These are phyloP conservation scores for Phyllostomus discolor DNA, from an alignment of 2,113 vertebrate species.

Conservation along the genomic window DNA sequence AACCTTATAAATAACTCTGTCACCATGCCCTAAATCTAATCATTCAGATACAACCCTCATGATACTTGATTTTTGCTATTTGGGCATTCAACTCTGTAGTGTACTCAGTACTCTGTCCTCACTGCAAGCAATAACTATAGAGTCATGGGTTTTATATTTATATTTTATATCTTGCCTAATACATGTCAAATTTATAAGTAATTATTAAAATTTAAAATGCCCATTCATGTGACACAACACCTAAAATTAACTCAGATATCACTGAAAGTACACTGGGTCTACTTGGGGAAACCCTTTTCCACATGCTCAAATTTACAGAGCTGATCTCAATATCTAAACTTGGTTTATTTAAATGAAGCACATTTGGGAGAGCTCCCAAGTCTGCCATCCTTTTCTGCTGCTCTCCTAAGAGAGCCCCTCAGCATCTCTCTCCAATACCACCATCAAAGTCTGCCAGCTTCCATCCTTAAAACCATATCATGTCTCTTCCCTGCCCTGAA, in stretches of 20 bases:
- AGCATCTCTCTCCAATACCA: not conserved
- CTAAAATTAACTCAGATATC: conserved; percentile 42
- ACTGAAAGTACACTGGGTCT: not conserved
- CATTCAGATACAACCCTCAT: not conserved
- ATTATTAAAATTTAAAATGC: not conserved
- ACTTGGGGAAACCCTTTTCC: conserved; percentile 44
- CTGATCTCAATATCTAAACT: conserved; percentile 42
- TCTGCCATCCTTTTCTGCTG: not conserved
- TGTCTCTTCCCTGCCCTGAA: not conserved
- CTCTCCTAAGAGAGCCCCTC: not conserved
- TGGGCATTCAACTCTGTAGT: not conserved
- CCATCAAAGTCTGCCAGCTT: not conserved
- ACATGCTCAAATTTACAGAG: conserved; percentile 43
- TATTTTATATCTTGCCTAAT: not conserved
- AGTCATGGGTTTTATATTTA: not conserved
- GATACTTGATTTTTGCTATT: not conserved
- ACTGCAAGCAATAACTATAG: not conserved
- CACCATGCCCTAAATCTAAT: not conserved
- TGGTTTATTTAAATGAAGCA: conserved; percentile 34
- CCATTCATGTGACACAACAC: not conserved
- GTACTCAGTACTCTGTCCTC: not conserved
- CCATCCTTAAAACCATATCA: not conserved
- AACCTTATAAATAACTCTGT: not conserved
- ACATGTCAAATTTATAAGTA: not conserved
- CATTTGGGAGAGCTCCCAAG: not conserved